phyloP scores from a whole-genome alignment of 2,888 invertebrate species.

The Plagiodera versicolora region DNA sequence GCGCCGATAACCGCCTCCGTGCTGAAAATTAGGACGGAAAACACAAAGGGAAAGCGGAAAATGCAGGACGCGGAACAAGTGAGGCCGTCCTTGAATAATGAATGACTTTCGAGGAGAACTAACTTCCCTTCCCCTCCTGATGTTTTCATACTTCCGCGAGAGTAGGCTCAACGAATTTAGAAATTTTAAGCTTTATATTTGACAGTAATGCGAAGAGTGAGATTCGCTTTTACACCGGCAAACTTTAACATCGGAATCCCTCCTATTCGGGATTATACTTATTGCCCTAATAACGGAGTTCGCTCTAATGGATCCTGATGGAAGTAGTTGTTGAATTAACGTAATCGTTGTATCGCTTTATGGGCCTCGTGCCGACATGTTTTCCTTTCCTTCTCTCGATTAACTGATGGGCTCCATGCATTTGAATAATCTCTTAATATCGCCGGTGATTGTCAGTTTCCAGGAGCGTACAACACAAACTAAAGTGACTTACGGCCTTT shows the following conservation, averaged over 20 bases:
- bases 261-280: conserved; percentile 38
- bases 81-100: conserved; percentile 52
- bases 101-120: conserved; percentile 57
- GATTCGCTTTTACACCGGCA: conserved; percentile 12
- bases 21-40: conserved; percentile 47
- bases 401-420: background rate
- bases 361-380: conserved; percentile 8
- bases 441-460: background rate
- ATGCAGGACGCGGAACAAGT: conserved; percentile 41
- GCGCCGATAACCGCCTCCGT: conserved; percentile 20
- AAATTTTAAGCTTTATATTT: conserved; percentile 51
- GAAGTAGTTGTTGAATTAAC: conserved; percentile 31
- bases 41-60: conserved; percentile 31
- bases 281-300: conserved; percentile 39
- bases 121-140: conserved; percentile 52
- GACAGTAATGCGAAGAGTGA: conserved; percentile 28
- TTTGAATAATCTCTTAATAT: background rate
- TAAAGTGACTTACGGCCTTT: no score
- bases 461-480: no score
- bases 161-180: conserved; percentile 43
- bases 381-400: background rate
- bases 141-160: conserved; percentile 50
- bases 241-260: conserved; percentile 20
- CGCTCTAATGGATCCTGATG: conserved; percentile 40
- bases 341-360: conserved; percentile 28